These are phyloP conservation scores for Erebia palarica DNA, from an alignment of 2,888 invertebrate genomes.

Conservation along the genomic window DNA sequence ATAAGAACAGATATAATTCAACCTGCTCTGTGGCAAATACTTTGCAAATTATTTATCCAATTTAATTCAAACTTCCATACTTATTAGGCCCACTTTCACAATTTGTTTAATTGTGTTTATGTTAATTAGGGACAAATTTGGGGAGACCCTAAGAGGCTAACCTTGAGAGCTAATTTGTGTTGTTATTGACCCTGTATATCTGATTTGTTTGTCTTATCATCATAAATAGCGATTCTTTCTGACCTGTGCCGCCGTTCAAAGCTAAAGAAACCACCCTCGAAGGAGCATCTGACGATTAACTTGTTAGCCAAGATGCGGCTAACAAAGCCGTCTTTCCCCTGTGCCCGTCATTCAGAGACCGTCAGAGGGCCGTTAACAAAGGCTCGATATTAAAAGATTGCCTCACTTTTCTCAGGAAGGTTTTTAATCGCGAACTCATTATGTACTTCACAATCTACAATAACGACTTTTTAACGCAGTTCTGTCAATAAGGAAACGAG, in stretches of 20 bases:
- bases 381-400: constrained; percentile 16
- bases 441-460: neutral
- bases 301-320: constrained; percentile 9
- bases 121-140: no score
- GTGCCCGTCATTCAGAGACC: constrained; percentile 2
- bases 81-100: no score
- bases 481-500: no score
- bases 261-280: neutral
- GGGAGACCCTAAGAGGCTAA: no score
- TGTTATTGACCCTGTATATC: neutral
- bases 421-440: constrained; percentile 9
- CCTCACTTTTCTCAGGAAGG: neutral
- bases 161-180: no score
- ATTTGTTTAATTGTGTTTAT: no score
- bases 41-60: neutral
- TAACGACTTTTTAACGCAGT: no score
- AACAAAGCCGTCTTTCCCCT: constrained; percentile 15
- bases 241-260: neutral
- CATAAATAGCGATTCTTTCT: neutral
- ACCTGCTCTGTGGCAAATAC: neutral
- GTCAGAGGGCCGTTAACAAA: constrained; percentile 13
- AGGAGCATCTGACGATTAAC: constrained; percentile 9
- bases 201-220: neutral
- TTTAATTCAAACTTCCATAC: no score
- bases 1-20: neutral